phyloP scores from a whole-genome alignment of 2,797 vertebrate species.

The Australoheros facetus region DNA sequence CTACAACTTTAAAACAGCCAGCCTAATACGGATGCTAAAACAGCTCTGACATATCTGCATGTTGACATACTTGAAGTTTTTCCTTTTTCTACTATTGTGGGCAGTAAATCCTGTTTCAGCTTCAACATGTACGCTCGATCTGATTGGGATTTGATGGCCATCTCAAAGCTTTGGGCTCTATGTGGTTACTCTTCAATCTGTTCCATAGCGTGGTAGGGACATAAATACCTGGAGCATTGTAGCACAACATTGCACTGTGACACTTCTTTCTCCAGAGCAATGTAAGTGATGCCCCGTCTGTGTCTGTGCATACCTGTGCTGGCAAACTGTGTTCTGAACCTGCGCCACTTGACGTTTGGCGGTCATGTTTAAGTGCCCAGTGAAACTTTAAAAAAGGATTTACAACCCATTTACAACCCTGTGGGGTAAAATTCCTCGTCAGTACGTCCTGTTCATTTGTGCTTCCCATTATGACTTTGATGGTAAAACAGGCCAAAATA shows the following conservation, averaged over 20 bases:
- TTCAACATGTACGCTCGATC: background rate
- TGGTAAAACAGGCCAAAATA: slow-evolving; percentile 16
- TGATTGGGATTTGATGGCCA: background rate
- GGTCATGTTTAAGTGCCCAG: slow-evolving; percentile 56
- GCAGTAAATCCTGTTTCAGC: background rate
- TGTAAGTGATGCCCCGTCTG: background rate
- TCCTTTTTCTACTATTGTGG: background rate
- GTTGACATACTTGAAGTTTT: no score
- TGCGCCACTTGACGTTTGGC: slow-evolving; percentile 62
- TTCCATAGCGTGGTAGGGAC: background rate
- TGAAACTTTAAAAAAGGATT: slow-evolving; percentile 73
- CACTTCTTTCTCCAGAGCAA: background rate
- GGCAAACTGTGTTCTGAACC: slow-evolving; percentile 9
- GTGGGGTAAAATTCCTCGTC: slow-evolving; percentile 51
- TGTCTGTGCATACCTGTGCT: background rate
- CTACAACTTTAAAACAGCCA: background rate
- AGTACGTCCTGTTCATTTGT: slow-evolving; percentile 60
- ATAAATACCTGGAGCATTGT: background rate
- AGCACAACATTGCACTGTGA: background rate
- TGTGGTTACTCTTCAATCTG: background rate
- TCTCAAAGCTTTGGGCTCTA: background rate
- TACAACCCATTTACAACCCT: slow-evolving; percentile 48
- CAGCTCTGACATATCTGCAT: no score
- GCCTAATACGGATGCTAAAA: background rate
- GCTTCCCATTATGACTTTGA: slow-evolving; percentile 59